Conservation (phyloP, 2,888 invertebrate genomes). For the Tanaodytes sp. region DNA sequence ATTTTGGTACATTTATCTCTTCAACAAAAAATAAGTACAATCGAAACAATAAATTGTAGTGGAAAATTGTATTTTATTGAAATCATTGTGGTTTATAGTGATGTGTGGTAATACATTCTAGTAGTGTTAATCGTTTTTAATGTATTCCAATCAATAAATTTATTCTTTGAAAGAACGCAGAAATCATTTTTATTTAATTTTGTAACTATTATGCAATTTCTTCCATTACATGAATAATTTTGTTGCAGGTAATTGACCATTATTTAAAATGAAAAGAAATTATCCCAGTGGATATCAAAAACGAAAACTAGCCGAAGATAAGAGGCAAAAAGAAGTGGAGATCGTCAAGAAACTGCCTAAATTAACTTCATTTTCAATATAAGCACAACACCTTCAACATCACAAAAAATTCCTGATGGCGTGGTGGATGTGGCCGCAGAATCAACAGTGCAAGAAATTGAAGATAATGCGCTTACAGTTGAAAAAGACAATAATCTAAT, state of each 20-base stretch:
- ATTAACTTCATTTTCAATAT: conserved; percentile 26
- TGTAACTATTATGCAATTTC: no score
- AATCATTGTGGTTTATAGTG: no score
- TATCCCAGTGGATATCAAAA: conserved; percentile 26
- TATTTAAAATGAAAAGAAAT: conserved; percentile 14
- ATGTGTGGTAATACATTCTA: no score
- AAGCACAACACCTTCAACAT: neutral
- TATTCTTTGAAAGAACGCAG: no score
- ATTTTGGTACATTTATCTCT: no score
- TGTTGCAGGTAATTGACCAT: neutral
- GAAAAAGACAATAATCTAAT: conserved; percentile 8
- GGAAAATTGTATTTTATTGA: no score
- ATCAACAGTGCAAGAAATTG: conserved; percentile 1
- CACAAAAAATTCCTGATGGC: conserved; percentile 1
- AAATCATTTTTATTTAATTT: no score
- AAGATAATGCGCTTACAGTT: neutral
- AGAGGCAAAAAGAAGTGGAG: conserved; percentile 21
- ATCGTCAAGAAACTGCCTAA: conserved; percentile 23
- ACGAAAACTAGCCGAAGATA: conserved; percentile 28
- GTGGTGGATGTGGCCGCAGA: neutral
- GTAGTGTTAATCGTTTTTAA: no score
- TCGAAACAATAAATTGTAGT: no score
- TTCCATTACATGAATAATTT: no score
- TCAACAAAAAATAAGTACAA: no score
- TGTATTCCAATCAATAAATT: no score